These are phyloP conservation scores for Myripristis jacobus DNA, from an alignment of 2,797 vertebrate species.

Conservation along the genomic window DNA sequence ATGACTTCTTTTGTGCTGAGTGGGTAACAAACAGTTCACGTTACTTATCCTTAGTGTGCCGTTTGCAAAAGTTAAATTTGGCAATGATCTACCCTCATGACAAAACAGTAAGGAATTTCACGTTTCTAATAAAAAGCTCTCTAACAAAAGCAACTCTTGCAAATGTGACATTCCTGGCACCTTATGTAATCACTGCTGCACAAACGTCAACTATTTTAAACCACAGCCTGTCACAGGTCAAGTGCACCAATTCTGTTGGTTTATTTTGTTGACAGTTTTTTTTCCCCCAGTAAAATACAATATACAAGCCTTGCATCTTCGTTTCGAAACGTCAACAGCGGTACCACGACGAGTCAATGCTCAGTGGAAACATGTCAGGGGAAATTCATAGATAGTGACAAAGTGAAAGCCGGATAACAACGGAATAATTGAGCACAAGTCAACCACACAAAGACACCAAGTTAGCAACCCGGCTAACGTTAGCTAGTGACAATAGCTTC, in stretches of 20 bases:
- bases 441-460: slow-evolving; percentile 77
- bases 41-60: slow-evolving; percentile 19
- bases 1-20: neutral
- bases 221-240: slow-evolving; percentile 20
- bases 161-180: neutral
- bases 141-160: neutral
- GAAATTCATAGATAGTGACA: neutral
- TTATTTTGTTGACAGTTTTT: slow-evolving; percentile 58
- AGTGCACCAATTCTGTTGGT: slow-evolving; percentile 29
- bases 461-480: slow-evolving; percentile 74
- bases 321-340: slow-evolving; percentile 25
- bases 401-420: slow-evolving; percentile 24
- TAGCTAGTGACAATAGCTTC: slow-evolving; percentile 81
- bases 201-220: slow-evolving; percentile 13
- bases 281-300: slow-evolving; percentile 8
- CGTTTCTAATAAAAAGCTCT: neutral
- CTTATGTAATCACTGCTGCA: neutral
- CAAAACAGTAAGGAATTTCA: neutral
- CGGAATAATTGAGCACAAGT: slow-evolving; percentile 56
- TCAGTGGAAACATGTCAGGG: neutral
- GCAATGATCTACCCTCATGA: neutral
- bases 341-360: neutral
- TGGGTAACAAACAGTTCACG: slow-evolving; percentile 6
- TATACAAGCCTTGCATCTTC: slow-evolving; percentile 30
- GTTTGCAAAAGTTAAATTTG: slow-evolving; percentile 33